A percentile compares a stretch with the other conserved stretches of the same genome.
These are phyloP conservation scores for Nephrotoma guestfalica DNA, from an alignment of 2,888 invertebrate species.

Conservation along the genomic window DNA sequence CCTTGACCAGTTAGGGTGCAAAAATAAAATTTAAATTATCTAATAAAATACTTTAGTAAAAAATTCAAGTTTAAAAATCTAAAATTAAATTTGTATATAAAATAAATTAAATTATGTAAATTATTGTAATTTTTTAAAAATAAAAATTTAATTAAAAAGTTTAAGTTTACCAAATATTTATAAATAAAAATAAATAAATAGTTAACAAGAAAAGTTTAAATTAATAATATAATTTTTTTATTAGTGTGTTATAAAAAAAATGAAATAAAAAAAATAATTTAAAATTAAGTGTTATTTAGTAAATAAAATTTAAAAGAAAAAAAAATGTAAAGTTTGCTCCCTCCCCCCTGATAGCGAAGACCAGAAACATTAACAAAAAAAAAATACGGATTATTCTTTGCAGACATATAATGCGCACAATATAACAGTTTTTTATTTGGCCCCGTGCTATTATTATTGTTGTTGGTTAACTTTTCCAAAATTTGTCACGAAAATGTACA, in stretches of 20 bases:
- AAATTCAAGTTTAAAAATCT: not conserved
- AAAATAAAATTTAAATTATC: not conserved
- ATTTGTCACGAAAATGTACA: not conserved
- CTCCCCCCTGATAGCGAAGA: not conserved
- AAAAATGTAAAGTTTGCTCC: not conserved
- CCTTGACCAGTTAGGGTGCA: conserved; percentile 32
- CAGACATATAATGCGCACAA: conserved; percentile 3
- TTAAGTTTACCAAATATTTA: not conserved
- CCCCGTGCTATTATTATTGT: not conserved
- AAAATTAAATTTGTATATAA: not conserved
- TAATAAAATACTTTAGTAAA: not conserved
- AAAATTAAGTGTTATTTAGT: not conserved
- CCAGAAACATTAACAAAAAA: not conserved
- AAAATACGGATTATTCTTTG: not conserved
- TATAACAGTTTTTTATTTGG: not conserved
- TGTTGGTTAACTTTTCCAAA: not conserved
- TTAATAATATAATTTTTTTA: not conserved
- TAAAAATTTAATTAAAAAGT: not conserved
- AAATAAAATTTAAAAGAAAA: not conserved
- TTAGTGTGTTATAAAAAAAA: not conserved
- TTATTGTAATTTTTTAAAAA: conserved; percentile 15
- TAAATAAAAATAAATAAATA: not conserved
- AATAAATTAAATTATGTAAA: not conserved
- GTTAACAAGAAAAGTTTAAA: not conserved
- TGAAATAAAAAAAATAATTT: not conserved